Evolutionary conservation across 1,140 invertebrate genomes (phyloP).

Genomic region (Drosophila pseudoananassae): DNA sequence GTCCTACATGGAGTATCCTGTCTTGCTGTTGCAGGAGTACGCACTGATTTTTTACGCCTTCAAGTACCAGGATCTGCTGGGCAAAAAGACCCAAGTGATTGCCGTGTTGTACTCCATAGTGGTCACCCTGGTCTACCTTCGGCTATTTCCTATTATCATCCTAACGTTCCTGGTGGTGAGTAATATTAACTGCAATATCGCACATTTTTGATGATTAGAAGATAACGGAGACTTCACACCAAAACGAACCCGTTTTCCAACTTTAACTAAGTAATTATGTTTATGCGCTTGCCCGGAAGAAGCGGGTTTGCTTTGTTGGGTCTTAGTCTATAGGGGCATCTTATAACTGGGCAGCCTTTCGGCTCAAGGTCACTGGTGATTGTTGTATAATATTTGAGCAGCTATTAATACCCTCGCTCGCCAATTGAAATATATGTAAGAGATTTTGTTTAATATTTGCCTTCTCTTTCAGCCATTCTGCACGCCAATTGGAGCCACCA

Average conservation of each 20-base stretch:
- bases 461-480: slow-evolving; percentile 86
- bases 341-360: slow-evolving; percentile 44
- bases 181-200: slow-evolving; percentile 58
- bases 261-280: slow-evolving; percentile 46
- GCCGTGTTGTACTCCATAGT: slow-evolving; percentile 85
- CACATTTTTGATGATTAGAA: slow-evolving; percentile 48
- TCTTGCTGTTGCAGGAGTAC: slow-evolving; percentile 88
- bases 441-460: slow-evolving; percentile 14
- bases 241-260: slow-evolving; percentile 46
- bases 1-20: slow-evolving; percentile 89
- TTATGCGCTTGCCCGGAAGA: slow-evolving; percentile 2
- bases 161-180: slow-evolving; percentile 87
- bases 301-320: slow-evolving; percentile 46
- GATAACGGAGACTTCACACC: slow-evolving; percentile 39
- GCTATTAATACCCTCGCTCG: slow-evolving; percentile 56
- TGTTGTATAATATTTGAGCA: slow-evolving; percentile 69
- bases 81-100: slow-evolving; percentile 84
- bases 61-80: slow-evolving; percentile 86
- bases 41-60: slow-evolving; percentile 87
- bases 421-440: slow-evolving; percentile 35
- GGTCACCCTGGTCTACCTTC: slow-evolving; percentile 85
- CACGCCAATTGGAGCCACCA: slow-evolving; percentile 89
- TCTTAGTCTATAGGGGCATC: not conserved
- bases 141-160: slow-evolving; percentile 86
- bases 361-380: slow-evolving; percentile 60